A percentile compares a stretch with the other conserved stretches of the same genome.
These are phyloP conservation scores for Nebria salina DNA, from an alignment of 2,888 invertebrate species.

Conservation along the genomic window DNA sequence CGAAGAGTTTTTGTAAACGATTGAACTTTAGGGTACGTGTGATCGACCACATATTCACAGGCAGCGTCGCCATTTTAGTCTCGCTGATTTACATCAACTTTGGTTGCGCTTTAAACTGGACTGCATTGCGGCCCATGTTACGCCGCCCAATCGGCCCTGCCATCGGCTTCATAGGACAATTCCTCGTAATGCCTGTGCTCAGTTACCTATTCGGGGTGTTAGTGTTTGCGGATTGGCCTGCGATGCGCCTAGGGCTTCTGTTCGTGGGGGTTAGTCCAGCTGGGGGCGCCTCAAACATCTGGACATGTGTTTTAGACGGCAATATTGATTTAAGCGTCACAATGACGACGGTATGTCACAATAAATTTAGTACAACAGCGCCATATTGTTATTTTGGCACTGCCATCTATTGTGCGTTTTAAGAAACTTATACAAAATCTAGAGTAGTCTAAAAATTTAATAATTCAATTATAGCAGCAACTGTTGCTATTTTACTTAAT, in stretches of 20 bases:
- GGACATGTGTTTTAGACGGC: constrained; percentile 90
- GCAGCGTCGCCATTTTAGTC: constrained; percentile 78
- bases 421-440: too few species aligned
- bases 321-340: constrained; percentile 93
- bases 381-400: too few species aligned
- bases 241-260: constrained; percentile 86
- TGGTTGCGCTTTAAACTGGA: constrained; percentile 87
- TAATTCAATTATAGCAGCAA: too few species aligned
- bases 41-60: constrained; percentile 79
- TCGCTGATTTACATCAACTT: constrained; percentile 89
- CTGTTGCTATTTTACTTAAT: too few species aligned
- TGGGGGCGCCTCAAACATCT: constrained; percentile 97
- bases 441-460: too few species aligned
- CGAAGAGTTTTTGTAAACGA: constrained; percentile 61
- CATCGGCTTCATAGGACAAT: constrained; percentile 83
- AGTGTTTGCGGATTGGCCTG: constrained; percentile 74
- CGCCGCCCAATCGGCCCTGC: constrained; percentile 79
- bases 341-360: constrained; percentile 81
- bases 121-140: constrained; percentile 72
- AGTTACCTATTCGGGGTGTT: constrained; percentile 77
- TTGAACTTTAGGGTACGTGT: constrained; percentile 63
- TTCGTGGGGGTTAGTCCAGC: constrained; percentile 90
- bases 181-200: constrained; percentile 86
- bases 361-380: too few species aligned
- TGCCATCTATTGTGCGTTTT: too few species aligned